Evolutionary conservation across 2,113 vertebrate genomes (phyloP).

Genomic region (Thalassoma bifasciatum): DNA sequence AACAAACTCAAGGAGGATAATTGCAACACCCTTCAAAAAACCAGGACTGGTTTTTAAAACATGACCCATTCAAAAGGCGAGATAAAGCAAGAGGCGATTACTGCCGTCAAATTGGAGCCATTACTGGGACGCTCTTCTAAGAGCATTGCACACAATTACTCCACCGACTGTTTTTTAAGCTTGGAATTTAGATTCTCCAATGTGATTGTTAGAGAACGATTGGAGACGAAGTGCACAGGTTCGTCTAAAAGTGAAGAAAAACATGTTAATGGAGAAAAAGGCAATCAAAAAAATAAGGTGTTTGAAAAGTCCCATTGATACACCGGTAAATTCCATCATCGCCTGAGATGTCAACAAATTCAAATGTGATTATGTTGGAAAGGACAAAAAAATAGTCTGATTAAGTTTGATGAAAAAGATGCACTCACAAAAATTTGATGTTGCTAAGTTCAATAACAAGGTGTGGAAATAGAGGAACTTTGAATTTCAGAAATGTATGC

Average conservation of each 20-base stretch:
- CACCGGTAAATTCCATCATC: too few relatives aligned
- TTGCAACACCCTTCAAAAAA: background rate
- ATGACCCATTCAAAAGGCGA: slow-evolving; percentile 13
- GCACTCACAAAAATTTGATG: too few relatives aligned
- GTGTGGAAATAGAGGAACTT: background rate
- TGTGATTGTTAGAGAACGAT: background rate
- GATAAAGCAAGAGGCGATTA: background rate
- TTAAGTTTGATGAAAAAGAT: too few relatives aligned
- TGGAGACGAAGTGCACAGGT: too few relatives aligned
- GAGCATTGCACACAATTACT: background rate
- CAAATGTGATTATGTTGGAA: too few relatives aligned
- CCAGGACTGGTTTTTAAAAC: background rate
- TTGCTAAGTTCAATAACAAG: background rate
- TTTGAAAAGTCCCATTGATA: too few relatives aligned
- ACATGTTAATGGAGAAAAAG: too few relatives aligned
- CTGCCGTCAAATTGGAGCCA: background rate
- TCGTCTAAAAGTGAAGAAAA: too few relatives aligned
- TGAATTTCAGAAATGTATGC: background rate
- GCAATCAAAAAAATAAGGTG: too few relatives aligned
- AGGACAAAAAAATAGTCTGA: too few relatives aligned
- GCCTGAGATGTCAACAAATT: too few relatives aligned
- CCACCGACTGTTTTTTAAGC: background rate
- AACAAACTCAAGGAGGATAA: background rate
- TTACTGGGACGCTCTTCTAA: background rate
- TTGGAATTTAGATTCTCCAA: too few relatives aligned